Percentiles rank a stretch among this genome's conserved stretches.
Evolutionary conservation across 1,140 invertebrate species (phyloP).

Genomic region (Drosophila obscura): DNA sequence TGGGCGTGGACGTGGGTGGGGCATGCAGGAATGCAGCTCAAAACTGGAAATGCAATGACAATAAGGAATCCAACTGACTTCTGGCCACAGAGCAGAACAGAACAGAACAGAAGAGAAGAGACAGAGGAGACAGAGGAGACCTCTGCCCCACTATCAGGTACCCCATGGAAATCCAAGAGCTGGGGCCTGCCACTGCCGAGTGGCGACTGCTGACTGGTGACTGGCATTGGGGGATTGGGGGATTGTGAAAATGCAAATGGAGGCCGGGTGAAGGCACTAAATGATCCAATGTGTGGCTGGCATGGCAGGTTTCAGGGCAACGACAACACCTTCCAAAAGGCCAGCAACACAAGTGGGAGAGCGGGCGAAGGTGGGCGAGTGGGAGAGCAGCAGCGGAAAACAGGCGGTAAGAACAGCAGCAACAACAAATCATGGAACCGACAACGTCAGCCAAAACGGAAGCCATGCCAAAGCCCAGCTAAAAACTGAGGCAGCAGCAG

Average conservation of each 20-base stretch:
- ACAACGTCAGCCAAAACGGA: slow-evolving; percentile 56
- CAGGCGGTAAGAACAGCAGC: slow-evolving; percentile 48
- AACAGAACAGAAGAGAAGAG: too few species aligned
- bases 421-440: slow-evolving; percentile 68
- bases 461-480: slow-evolving; percentile 63
- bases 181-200: too few species aligned
- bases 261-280: slow-evolving; percentile 43
- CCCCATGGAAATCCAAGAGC: too few species aligned
- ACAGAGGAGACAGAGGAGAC: too few species aligned
- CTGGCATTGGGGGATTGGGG: too few species aligned
- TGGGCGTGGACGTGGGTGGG: too few species aligned
- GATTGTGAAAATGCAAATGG: slow-evolving; percentile 9
- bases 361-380: background rate
- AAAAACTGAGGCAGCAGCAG: slow-evolving; percentile 20
- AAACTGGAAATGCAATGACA: too few species aligned
- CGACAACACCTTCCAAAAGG: slow-evolving; percentile 41
- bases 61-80: too few species aligned
- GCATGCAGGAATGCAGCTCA: too few species aligned
- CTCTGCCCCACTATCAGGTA: too few species aligned
- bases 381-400: background rate
- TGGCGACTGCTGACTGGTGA: too few species aligned
- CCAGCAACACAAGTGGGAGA: slow-evolving; percentile 11
- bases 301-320: slow-evolving; percentile 23
- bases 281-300: slow-evolving; percentile 63
- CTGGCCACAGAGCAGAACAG: too few species aligned